Percentiles rank a stretch among this genome's conserved stretches.
Evolutionary conservation across 2,113 vertebrate species (phyloP).

Genomic region (Pseudorectes ferrugineus): DNA sequence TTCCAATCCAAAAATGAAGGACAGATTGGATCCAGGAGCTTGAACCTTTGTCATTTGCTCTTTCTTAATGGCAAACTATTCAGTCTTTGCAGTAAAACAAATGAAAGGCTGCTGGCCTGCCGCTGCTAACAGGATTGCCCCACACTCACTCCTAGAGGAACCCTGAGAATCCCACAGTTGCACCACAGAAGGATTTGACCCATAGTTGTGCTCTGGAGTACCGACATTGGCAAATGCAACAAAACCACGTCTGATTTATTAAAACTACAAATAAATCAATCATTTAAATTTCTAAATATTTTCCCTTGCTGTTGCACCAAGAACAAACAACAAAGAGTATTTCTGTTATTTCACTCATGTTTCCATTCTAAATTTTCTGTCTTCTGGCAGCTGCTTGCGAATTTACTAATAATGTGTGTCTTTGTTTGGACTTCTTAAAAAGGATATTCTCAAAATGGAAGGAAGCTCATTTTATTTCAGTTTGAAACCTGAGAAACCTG

Average conservation of each 20-base stretch:
- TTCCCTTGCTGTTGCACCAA: constrained; percentile 31
- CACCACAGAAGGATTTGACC: background rate
- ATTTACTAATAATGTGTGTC: constrained; percentile 61
- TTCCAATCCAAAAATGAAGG: background rate
- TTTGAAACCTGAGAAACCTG: constrained; percentile 73
- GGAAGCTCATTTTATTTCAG: constrained; percentile 69
- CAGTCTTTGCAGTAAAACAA: background rate
- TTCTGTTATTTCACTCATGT: constrained; percentile 49
- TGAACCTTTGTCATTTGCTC: background rate
- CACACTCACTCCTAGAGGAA: background rate
- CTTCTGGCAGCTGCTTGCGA: constrained; percentile 60
- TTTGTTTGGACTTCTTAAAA: constrained; percentile 67
- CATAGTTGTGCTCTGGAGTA: background rate
- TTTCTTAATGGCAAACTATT: constrained; percentile 15
- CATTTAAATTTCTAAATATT: constrained; percentile 57
- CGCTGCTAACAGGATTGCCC: background rate
- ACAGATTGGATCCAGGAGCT: background rate
- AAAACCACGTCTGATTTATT: constrained; percentile 53
- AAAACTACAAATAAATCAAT: constrained; percentile 67
- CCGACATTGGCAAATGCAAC: background rate
- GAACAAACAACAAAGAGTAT: constrained; percentile 56
- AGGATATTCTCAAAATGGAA: constrained; percentile 68
- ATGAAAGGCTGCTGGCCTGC: background rate
- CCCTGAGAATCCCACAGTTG: background rate
- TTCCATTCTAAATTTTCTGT: constrained; percentile 67